Conservation (phyloP, 2,797 vertebrate species). For the Hydrophis major region DNA sequence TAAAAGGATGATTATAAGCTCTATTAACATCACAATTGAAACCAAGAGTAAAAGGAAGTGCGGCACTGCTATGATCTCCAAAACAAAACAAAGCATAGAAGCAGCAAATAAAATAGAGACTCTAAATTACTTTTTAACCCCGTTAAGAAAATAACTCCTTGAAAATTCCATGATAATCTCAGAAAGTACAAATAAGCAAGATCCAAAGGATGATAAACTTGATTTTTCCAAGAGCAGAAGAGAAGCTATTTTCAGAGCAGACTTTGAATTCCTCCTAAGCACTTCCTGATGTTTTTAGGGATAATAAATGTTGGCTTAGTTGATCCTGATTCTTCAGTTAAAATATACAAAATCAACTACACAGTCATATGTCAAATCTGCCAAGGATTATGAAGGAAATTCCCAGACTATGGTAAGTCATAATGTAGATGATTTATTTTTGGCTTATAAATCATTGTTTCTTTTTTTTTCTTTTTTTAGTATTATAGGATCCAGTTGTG, state of each 20-base stretch:
- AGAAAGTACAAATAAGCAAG: background rate
- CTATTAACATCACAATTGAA: background rate
- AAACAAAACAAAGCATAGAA: background rate
- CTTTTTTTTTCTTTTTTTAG: background rate
- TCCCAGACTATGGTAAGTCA: background rate
- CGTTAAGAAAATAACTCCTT: conserved; percentile 2
- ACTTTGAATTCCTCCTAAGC: conserved; percentile 27
- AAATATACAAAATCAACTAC: conserved; percentile 29
- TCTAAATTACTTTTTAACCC: background rate
- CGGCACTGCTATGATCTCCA: background rate
- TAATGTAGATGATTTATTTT: background rate
- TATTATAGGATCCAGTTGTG: background rate
- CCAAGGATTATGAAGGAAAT: conserved; percentile 31
- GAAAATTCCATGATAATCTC: background rate
- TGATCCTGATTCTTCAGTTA: conserved; percentile 36
- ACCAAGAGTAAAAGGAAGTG: background rate
- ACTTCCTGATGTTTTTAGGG: conserved; percentile 7
- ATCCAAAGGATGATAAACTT: conserved; percentile 13
- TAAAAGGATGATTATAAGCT: conserved; percentile 18
- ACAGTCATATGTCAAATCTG: conserved; percentile 15
- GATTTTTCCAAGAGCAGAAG: background rate
- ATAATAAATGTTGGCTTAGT: conserved; percentile 26
- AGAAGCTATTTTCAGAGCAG: conserved; percentile 23
- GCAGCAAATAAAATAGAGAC: background rate
- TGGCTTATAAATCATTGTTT: background rate